Evolutionary conservation across 2,888 invertebrate species (phyloP).

Genomic region (Pyrrhia umbra): DNA sequence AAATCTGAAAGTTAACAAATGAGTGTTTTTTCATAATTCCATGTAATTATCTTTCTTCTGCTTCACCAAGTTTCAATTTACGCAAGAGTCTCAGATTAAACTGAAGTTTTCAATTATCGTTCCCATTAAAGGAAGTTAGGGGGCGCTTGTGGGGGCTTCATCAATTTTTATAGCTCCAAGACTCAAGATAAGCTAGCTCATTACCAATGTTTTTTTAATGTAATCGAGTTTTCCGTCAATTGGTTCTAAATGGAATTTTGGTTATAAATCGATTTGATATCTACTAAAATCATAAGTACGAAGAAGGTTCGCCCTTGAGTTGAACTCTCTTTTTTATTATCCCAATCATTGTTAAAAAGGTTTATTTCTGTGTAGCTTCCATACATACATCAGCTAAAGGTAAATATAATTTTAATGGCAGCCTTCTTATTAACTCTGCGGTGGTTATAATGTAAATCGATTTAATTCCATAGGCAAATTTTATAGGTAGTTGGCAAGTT

Average conservation of each 20-base stretch:
- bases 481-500: neutral
- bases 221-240: conserved; percentile 56
- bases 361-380: too few species aligned
- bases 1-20: conserved; percentile 39
- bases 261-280: conserved; percentile 12
- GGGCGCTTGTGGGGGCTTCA: conserved; percentile 73
- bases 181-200: conserved; percentile 74
- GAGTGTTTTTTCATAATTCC: conserved; percentile 68
- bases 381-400: too few species aligned
- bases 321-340: neutral
- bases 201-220: conserved; percentile 73
- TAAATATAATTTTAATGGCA: too few species aligned
- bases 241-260: conserved; percentile 55
- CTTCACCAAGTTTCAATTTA: conserved; percentile 79
- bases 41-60: conserved; percentile 75
- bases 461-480: neutral
- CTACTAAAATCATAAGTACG: neutral
- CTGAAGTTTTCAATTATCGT: conserved; percentile 85
- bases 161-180: conserved; percentile 77
- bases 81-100: conserved; percentile 78
- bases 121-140: conserved; percentile 74
- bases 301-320: neutral
- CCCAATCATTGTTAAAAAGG: too few species aligned
- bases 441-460: neutral
- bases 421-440: neutral